Evolutionary conservation across 2,113 vertebrate genomes (phyloP), one percentile per base, ranked within the genome.

Genomic region (Panurus biarmicus): DNA sequence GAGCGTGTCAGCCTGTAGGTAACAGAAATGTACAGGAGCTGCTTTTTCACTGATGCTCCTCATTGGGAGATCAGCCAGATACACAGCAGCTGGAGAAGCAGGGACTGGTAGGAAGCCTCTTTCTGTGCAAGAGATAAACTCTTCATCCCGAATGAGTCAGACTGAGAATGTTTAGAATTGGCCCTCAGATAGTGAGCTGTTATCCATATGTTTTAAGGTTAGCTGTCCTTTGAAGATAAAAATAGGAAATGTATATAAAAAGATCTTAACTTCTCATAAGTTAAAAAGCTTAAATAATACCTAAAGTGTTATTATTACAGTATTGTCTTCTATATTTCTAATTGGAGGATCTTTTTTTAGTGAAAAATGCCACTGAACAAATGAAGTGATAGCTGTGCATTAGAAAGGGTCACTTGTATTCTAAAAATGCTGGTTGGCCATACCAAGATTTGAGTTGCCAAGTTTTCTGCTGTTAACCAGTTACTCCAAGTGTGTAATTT

Each of bases 141-240:
- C 45, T 67, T 87, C 1, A 7, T 54, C 40, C 79, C 42, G 42
- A n/a, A 19, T 35, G 20, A 69, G 44, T 75, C 72, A 77, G 58
- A 33, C 38, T 51, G 48, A 78, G 54, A 62, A 53, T 35, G 16
- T 75, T 74, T 54, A 54, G 44, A 78, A 72, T 28, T 53, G 38
- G 26, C 79, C 64, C 23, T 53, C 79, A 85, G 29, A 54, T 67
- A 64, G 44, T 31, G 22, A 93, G 65, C 33, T n/a, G 26, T 66
- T 64, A 35, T 70, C 51, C 5, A 1, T 45, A 18, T 60, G 29
- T 61, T 91, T 33, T 51, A 73, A 73, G 47, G 57, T 84, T 40
- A 73, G 47, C 25, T 93, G 19, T 78, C n/a, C 40, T 82, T 91
- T 72, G 31, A 74, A 65, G 71, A 45, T 78, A 50, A 94, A 85